Evolutionary conservation across 2,113 vertebrate species (phyloP), one percentile per base, ranked within the genome.

Genomic region (Takifugu bimaculatus): DNA sequence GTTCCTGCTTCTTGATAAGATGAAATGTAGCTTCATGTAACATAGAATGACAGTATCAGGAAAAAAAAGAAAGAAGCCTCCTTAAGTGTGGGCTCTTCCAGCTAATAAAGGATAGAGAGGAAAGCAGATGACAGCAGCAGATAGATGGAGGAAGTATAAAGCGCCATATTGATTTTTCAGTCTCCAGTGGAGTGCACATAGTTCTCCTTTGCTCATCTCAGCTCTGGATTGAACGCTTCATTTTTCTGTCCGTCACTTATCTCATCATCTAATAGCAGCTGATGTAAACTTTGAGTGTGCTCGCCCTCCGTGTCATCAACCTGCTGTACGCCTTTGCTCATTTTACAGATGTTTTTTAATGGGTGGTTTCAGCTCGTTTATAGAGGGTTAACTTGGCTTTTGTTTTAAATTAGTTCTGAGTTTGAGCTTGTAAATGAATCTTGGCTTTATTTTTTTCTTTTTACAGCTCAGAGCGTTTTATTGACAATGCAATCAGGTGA

Each of bases 401-500:
- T 15, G 7, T 49, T 12, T 0, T 0, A 11, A 9, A 39, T 26
- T 3, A 10, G 39, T 27, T 43, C 28, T 13, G 43, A 54, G 35
- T 59, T 56, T 59, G 27, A 15, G 28, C 26, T 44, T 29, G 35
- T 12, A 4, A 52, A 65, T 57, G 48, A 48, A 15, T 47, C 15
- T 5, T 47, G 45, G 13, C 29, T 44, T 52, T 54, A 26, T 13
- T 11, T 0, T 55, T 56, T 65, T 11, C 3, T 65, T 50, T 66
- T 68, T 49, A 59, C 78, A 86, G 86, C 82, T 88, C 86, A 43
- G 78, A 88, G 49, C 61, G 75, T 1, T 57, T 56, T 51, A 82
- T 88, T 35, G 84, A 88, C 69, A 75, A 52, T 2, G 78, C 84
- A 74, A 85, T 88, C 81, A 88, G 84, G 86, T 88, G 55, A 69